These are phyloP conservation scores for Aegithalos caudatus DNA, from an alignment of 2,113 vertebrate species.

Conservation along the genomic window DNA sequence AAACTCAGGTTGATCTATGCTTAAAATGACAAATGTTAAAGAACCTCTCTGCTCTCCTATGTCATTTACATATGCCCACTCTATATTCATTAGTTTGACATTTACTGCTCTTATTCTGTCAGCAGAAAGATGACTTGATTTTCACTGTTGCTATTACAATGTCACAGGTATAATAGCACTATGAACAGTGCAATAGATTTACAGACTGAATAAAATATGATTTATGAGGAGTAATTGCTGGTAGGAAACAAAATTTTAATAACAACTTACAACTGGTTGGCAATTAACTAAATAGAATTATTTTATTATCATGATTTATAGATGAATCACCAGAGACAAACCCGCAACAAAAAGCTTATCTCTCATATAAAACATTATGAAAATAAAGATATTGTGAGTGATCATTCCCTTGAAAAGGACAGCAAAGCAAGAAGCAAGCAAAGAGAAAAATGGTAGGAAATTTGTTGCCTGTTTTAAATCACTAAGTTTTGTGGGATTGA, in stretches of 20 bases:
- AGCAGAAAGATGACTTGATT: constrained; percentile 14
- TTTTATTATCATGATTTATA: neutral
- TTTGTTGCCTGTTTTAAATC: neutral
- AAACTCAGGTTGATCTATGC: neutral
- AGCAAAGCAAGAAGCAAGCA: neutral
- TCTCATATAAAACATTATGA: neutral
- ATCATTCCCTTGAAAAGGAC: neutral
- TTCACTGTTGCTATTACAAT: constrained; percentile 8
- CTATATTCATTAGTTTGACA: constrained; percentile 20
- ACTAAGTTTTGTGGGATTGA: neutral
- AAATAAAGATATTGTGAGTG: neutral
- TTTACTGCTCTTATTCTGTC: constrained; percentile 20
- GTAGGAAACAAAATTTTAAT: neutral
- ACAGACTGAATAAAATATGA: neutral
- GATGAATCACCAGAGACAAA: neutral
- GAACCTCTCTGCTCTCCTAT: neutral
- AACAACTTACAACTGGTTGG: neutral
- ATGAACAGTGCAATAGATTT: neutral
- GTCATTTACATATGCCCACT: constrained; percentile 24
- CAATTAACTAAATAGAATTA: constrained; percentile 5
- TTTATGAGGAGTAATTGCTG: neutral
- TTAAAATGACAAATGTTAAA: neutral
- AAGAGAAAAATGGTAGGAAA: neutral
- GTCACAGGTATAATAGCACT: neutral
- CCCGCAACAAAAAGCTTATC: neutral